Evolutionary conservation across 35 echinoderm and acorn worm species (phyloP), one percentile per base, ranked within the genome.

Genomic region (Antedon bifida): DNA sequence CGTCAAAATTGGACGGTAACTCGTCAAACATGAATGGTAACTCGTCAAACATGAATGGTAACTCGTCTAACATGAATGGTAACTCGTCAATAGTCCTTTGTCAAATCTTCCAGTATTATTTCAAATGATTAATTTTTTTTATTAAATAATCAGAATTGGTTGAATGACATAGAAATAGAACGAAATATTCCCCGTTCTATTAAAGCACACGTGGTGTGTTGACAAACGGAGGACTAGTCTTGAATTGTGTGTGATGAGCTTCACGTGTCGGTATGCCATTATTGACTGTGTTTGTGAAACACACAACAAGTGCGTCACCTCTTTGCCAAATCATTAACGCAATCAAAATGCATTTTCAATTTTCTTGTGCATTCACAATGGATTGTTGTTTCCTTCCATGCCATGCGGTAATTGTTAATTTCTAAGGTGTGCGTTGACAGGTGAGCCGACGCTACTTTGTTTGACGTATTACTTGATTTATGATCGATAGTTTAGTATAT

Each of bases 311-410:
- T 64, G 51, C 51, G 51, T 1, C 51, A 7, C 51, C 26, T 64
- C 51, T 64, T 64, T 64, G 51, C 51, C 51, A 64, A 64, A 64
- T 64, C 51, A 64, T 64, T 26, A 64, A 12, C 51, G 51, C 19
- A 64, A 64, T 64, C 51, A 64, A 64, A 64, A 64, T 64, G 51
- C 51, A 64, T 64, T 64, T 64, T 64, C 51, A 64, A 64, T 64
- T 64, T 64, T 2, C 26, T 7, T 7, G 10, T 16, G 23, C 51
- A n/a, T n/a, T 64, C 51, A 12, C 5, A 21, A 26, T 19, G 23
- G 26, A 64, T 64, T 64, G 51, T 64, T 64, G 51, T 64, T 64
- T 64, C 51, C 51, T 64, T 64, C 14, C 51, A 7, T 21, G 26
- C 51, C 51, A 64, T 64, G 9, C 9, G 51, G 51, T 44, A 26